Evolutionary conservation across 1,140 invertebrate genomes (phyloP).

Genomic region (Mesaphorura yosii): DNA sequence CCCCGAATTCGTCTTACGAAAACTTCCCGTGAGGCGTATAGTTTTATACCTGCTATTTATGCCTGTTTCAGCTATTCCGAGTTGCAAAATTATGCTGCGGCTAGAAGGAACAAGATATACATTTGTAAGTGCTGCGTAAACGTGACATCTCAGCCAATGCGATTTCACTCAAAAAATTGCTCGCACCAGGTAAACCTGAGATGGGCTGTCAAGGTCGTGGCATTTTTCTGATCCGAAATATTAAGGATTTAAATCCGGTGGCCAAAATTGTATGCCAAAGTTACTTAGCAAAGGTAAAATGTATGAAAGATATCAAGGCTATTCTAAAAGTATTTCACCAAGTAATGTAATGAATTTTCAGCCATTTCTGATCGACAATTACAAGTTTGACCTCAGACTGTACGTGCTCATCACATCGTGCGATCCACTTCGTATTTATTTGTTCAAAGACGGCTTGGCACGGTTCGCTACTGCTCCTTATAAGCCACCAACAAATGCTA

Average conservation of each 20-base stretch:
- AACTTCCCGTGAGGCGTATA: background rate
- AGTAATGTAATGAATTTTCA: constrained; percentile 30
- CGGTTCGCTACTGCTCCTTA: constrained; percentile 78
- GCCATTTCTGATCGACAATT: constrained; percentile 84
- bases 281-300: constrained; percentile 49
- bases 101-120: constrained; percentile 61
- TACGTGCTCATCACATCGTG: constrained; percentile 92
- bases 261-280: constrained; percentile 76
- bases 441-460: constrained; percentile 90
- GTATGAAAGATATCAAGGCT: no score
- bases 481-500: constrained; percentile 61
- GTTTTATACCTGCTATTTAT: background rate
- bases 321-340: background rate
- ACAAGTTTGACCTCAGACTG: constrained; percentile 92
- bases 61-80: constrained; percentile 9
- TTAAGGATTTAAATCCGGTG: constrained; percentile 63
- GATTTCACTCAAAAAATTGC: no score
- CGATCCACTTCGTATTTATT: constrained; percentile 81
- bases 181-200: constrained; percentile 80
- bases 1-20: constrained; percentile 23
- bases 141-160: no score
- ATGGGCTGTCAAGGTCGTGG: constrained; percentile 74
- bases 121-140: no score
- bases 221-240: constrained; percentile 68
- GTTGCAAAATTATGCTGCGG: constrained; percentile 36